A percentile compares a stretch with the other conserved stretches of the same genome.
Conservation (phyloP, 2,888 invertebrate species). For the Arrhopalites spinosus region DNA sequence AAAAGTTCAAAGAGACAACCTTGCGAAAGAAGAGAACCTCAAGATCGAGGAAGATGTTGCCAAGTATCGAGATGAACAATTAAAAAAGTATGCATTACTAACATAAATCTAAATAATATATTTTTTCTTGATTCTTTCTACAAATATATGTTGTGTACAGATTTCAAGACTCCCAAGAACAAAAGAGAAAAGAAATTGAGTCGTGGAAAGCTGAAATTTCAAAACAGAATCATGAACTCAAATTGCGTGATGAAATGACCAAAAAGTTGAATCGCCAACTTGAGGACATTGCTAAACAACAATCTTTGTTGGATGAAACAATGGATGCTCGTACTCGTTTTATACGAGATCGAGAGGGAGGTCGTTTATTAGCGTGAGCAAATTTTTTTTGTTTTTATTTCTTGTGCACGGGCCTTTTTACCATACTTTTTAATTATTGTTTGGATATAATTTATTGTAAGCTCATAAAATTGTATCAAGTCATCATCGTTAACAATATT, state of each 20-base stretch:
- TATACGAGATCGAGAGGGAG: conserved; percentile 14
- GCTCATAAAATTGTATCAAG: background rate
- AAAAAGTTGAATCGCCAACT: conserved; percentile 23
- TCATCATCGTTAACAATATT: no score
- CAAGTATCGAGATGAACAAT: conserved; percentile 19
- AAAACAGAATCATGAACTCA: conserved; percentile 24
- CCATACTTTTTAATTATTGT: background rate
- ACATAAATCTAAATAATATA: conserved; percentile 2
- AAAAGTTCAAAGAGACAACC: conserved; percentile 25
- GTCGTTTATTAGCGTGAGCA: conserved; percentile 22
- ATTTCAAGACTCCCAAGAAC: conserved; percentile 10
- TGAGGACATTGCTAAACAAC: conserved; percentile 29
- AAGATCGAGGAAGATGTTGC: conserved; percentile 32
- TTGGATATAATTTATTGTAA: background rate
- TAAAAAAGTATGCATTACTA: conserved; percentile 15
- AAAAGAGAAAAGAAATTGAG: conserved; percentile 21
- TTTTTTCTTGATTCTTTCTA: background rate
- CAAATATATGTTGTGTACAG: background rate
- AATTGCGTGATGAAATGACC: conserved; percentile 29
- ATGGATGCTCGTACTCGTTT: conserved; percentile 20
- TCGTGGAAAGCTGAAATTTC: conserved; percentile 30
- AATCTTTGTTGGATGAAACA: conserved; percentile 33
- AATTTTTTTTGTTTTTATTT: background rate
- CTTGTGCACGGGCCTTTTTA: background rate
- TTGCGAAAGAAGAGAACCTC: conserved; percentile 25